Evolutionary conservation across 2,797 vertebrate species (phyloP).

Genomic region (Pelodytes ibericus): DNA sequence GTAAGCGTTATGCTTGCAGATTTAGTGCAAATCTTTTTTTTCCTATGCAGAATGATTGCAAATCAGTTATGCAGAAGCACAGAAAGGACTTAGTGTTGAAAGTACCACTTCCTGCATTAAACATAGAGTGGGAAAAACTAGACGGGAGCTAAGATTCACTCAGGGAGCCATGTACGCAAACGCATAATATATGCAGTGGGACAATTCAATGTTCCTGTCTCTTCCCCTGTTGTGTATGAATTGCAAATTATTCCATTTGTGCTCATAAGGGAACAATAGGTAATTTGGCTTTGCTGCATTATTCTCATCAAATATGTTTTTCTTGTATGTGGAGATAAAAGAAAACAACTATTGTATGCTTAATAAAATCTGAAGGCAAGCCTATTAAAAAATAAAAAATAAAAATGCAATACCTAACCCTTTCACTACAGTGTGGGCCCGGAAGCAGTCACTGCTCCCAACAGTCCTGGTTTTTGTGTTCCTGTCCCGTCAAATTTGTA

Average conservation of each 20-base stretch:
- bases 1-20: too few species aligned
- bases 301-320: slow-evolving; percentile 29
- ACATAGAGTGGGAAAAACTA: neutral
- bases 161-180: neutral
- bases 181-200: slow-evolving; percentile 14
- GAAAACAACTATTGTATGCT: slow-evolving; percentile 3
- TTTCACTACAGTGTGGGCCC: too few species aligned
- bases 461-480: too few species aligned
- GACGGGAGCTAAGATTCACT: slow-evolving; percentile 2
- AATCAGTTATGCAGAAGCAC: neutral
- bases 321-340: slow-evolving; percentile 13
- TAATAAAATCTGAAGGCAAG: too few species aligned
- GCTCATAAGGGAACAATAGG: neutral
- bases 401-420: too few species aligned
- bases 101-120: neutral
- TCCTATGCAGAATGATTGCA: neutral
- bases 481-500: too few species aligned
- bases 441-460: too few species aligned
- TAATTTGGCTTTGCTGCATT: slow-evolving; percentile 20
- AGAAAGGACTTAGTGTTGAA: neutral
- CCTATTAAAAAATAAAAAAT: too few species aligned
- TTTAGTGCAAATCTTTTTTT: too few species aligned
- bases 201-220: slow-evolving; percentile 2
- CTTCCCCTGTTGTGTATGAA: slow-evolving; percentile 27
- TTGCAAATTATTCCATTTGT: slow-evolving; percentile 29